A percentile compares a stretch with the other conserved stretches of the same genome.
These are phyloP conservation scores for Sialia sialis DNA, from an alignment of 2,113 vertebrate species.

Conservation along the genomic window DNA sequence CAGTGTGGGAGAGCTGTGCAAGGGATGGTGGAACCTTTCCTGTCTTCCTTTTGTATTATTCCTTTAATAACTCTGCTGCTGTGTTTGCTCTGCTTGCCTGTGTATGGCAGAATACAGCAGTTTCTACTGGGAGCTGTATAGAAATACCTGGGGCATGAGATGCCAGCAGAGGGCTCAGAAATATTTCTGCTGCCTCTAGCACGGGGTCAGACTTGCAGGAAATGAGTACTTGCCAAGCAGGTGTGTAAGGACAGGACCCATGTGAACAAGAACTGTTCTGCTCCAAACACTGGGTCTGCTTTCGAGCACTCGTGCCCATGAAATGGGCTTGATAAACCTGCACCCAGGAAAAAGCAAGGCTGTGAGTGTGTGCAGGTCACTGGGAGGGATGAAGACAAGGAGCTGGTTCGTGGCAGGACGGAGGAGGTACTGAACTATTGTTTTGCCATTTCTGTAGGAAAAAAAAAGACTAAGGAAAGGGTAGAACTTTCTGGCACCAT, in stretches of 20 bases:
- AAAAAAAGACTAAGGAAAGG: not conserved
- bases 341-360: not conserved
- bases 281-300: fast-evolving
- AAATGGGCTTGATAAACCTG: not conserved
- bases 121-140: not conserved
- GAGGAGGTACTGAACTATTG: not conserved
- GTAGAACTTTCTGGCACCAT: not conserved
- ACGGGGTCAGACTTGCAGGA: not conserved
- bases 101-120: not conserved
- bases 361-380: fast-evolving
- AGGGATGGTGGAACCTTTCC: not conserved
- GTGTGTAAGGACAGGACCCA: not conserved
- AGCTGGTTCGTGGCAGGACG: not conserved
- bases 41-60: not conserved
- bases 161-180: not conserved
- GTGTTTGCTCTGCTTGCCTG: not conserved
- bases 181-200: not conserved
- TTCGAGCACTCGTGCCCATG: not conserved
- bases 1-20: not conserved
- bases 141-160: not conserved
- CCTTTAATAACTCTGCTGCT: not conserved
- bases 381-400: not conserved
- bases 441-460: not conserved
- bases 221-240: fast-evolving
- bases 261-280: not conserved